Base-by-base conservation (phyloP, 2,888 invertebrate species). In the Galeopsomyia nigrocyanea region DNA sequence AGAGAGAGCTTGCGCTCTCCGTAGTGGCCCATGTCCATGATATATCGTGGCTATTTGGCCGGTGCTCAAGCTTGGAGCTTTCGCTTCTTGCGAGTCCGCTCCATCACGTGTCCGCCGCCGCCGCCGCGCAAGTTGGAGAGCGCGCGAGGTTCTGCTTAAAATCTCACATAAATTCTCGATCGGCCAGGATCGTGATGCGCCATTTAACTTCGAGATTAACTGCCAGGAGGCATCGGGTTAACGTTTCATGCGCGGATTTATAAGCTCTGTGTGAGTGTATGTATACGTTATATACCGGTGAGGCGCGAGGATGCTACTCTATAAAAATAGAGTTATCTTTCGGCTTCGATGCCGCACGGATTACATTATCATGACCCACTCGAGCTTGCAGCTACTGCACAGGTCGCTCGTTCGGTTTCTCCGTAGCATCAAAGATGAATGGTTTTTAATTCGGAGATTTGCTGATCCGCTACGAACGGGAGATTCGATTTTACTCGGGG, bases 31-130 rank as follows among this genome's bases (percentile, higher is more conserved):
- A 39, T 39, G 39, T 39, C 39, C 39, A 39, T 39, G 39, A 39
- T 39, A 39, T 39, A 39, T 39, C 39, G 39, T 39, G 39, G 39
- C 39, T 78, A 79, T 79, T 81, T 81, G 81, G 80, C 81, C 77
- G 76, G 75, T 53, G 75, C 76, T 80, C 79, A 79, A 79, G 68
- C 77, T 63, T 21, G 64, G 47, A 55, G 51, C 19, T 50, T 61
- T 68, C 61, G 39, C 39, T 39, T 39, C 39, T 39, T 39, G 39
- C 39, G 39, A 39, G 1, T 39, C 39, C 2, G 47, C 22, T 68
- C 62, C 53, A 68, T 68, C 68, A 56, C 62, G 62, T 49, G 62
- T 62, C 56, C 57, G 55, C 67, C 55, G 68, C 60, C 57, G 57
- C 56, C 57, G 55, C 67, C 55, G 68, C 60, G 51, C n/a, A 9